Percentiles rank a stretch among this genome's conserved stretches.
Conservation (phyloP, 2,888 invertebrate genomes). For the Andrena camellia region DNA sequence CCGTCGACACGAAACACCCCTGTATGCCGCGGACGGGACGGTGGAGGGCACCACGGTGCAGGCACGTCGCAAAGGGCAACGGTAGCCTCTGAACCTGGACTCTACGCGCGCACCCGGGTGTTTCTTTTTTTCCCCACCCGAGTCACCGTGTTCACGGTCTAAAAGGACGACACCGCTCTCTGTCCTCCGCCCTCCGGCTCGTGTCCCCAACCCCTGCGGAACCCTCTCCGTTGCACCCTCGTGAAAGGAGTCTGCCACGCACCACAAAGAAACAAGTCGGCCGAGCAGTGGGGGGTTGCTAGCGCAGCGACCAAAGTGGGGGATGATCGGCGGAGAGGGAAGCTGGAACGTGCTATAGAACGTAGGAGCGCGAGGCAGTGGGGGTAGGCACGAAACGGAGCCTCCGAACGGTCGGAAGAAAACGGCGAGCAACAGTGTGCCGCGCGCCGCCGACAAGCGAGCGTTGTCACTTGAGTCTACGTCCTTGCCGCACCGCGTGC, state of each 20-base stretch:
- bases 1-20: constrained; percentile 43
- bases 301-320: constrained; percentile 43
- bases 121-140: constrained; percentile 15
- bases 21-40: constrained; percentile 11
- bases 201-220: not conserved
- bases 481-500: constrained; percentile 10
- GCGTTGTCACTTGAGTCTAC: constrained; percentile 49
- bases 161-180: constrained; percentile 50
- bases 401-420: constrained; percentile 69
- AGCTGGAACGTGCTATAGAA: constrained; percentile 39
- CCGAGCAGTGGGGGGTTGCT: constrained; percentile 35
- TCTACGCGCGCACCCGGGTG: constrained; percentile 18
- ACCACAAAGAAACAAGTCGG: constrained; percentile 55
- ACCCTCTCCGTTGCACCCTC: constrained; percentile 57
- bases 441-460: constrained; percentile 79
- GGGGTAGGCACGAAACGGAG: constrained; percentile 61
- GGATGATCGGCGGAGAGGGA: constrained; percentile 27
- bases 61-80: constrained; percentile 33
- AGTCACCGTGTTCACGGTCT: constrained; percentile 41
- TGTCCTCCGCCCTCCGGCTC: not conserved
- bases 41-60: constrained; percentile 71
- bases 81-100: constrained; percentile 20
- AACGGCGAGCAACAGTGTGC: constrained; percentile 83
- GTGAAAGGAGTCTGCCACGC: constrained; percentile 65
- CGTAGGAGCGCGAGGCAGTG: constrained; percentile 26